A percentile compares a stretch with the other conserved stretches of the same genome.
Evolutionary conservation across 2,113 vertebrate species (phyloP).

Genomic region (human): GRCh38 chr12:57946501-57947000

Average conservation of each 20-base stretch:
- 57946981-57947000: constrained; percentile 86
- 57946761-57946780: neutral
- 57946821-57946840: neutral
- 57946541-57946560: too few species aligned
- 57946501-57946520: too few species aligned
- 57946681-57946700: too few species aligned
- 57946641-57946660: too few species aligned
- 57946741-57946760: neutral
- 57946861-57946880: neutral
- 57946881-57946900: neutral
- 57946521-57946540: too few species aligned
- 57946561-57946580: too few species aligned
- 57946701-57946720: too few species aligned
- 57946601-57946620: too few species aligned
- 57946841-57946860: neutral
- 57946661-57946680: too few species aligned
- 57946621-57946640: too few species aligned
- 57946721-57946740: too few species aligned
- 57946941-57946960: neutral
- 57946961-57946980: neutral
- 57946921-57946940: neutral
- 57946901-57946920: neutral
- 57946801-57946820: neutral
- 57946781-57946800: neutral
- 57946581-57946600: too few species aligned